Conservation (phyloP, 2,888 invertebrate species). For the Idaea biselata region DNA sequence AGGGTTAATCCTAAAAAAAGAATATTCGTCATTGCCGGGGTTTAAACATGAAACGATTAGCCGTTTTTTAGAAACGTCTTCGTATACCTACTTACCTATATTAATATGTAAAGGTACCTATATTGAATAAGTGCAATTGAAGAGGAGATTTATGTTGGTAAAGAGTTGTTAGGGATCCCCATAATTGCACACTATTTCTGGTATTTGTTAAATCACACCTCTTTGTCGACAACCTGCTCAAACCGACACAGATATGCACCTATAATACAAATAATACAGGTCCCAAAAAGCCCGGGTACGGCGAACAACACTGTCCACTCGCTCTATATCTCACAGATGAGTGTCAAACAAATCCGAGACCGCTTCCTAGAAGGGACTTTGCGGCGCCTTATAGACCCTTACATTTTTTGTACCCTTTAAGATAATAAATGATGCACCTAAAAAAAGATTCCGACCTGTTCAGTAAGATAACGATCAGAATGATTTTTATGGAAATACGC, state of each 20-base stretch:
- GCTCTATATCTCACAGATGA: constrained; percentile 72
- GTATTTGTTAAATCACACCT: constrained; percentile 67
- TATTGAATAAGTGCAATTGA: neutral
- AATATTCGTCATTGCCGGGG: constrained; percentile 43
- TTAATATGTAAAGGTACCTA: constrained; percentile 11
- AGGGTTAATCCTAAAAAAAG: constrained; percentile 50
- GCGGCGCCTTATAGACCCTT: constrained; percentile 75
- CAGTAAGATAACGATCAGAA: constrained; percentile 75
- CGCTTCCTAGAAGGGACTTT: constrained; percentile 74
- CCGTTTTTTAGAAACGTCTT: constrained; percentile 10
- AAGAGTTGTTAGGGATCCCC: neutral
- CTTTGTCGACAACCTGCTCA: constrained; percentile 46
- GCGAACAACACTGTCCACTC: constrained; percentile 60
- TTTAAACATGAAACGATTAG: constrained; percentile 13
- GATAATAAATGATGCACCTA: constrained; percentile 78
- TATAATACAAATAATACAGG: neutral
- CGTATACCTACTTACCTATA: constrained; percentile 25
- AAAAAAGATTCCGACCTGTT: constrained; percentile 79
- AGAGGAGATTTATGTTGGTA: neutral
- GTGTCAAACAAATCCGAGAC: constrained; percentile 75
- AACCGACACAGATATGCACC: constrained; percentile 32
- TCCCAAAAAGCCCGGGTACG: constrained; percentile 48
- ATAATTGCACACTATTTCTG: constrained; percentile 33
- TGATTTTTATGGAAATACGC: constrained; percentile 79
- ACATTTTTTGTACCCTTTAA: constrained; percentile 72